Percentiles rank a stretch among this genome's conserved stretches.
Conservation (phyloP, 1,140 invertebrate genomes). For the Calycopis cecrops region DNA sequence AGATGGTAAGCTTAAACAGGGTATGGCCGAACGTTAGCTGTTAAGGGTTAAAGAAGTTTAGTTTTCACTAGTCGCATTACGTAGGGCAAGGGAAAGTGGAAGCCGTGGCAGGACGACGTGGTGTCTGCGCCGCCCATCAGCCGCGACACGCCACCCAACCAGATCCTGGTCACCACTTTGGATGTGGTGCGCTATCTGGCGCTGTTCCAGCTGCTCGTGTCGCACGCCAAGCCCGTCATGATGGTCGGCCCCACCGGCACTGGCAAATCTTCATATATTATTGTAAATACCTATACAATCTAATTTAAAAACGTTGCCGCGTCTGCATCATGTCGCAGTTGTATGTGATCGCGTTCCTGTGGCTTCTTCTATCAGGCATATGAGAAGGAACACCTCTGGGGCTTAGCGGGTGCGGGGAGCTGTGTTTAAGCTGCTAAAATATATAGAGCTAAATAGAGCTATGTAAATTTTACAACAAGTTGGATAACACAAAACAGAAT, state of each 20-base stretch:
- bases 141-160: conserved; percentile 92
- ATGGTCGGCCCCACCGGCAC: conserved; percentile 95
- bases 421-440: no score
- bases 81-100: conserved; percentile 91
- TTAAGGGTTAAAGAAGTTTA: no score
- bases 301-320: background rate
- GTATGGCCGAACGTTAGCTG: no score
- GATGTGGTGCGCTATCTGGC: conserved; percentile 90
- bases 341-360: no score
- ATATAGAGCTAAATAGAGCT: no score
- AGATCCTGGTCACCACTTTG: conserved; percentile 94
- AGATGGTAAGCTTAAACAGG: no score
- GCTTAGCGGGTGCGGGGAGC: no score
- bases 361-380: no score
- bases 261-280: conserved; percentile 92
- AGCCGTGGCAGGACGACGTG: conserved; percentile 91
- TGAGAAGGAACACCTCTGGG: no score
- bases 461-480: no score
- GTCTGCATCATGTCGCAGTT: no score
- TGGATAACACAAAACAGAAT: no score
- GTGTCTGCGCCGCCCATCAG: conserved; percentile 86
- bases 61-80: conserved; percentile 13
- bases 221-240: conserved; percentile 87
- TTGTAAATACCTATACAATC: conserved; percentile 55
- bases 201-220: conserved; percentile 85